These are phyloP conservation scores for Sceloporus tristichus DNA, from an alignment of 2,113 vertebrate species.

Conservation along the genomic window DNA sequence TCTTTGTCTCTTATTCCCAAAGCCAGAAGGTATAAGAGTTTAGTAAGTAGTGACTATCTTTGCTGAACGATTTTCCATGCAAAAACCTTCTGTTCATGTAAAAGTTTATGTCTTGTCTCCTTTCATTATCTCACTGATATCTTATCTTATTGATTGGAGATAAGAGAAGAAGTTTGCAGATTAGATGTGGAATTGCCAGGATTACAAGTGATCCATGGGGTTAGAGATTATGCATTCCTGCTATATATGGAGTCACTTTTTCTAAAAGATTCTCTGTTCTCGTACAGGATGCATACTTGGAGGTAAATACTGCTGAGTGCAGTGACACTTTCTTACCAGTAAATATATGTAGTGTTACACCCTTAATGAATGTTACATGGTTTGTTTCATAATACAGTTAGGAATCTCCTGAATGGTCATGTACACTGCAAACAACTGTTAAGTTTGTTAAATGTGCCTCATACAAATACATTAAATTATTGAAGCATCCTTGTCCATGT, in stretches of 20 bases:
- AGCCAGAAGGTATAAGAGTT: constrained; percentile 36
- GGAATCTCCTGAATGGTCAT: background rate
- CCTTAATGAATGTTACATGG: background rate
- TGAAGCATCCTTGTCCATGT: background rate
- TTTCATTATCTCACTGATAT: background rate
- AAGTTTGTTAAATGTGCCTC: background rate
- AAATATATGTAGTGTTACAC: background rate
- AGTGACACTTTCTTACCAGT: background rate
- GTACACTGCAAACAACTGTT: background rate
- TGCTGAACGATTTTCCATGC: constrained; percentile 30
- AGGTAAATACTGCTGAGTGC: background rate
- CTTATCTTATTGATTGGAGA: background rate
- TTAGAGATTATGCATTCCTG: background rate
- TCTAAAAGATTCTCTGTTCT: background rate
- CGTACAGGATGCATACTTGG: background rate
- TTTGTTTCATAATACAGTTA: background rate
- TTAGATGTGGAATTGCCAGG: background rate
- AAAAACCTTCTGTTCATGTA: background rate
- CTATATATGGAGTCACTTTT: background rate
- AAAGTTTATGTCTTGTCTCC: background rate
- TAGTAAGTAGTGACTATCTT: constrained; percentile 8
- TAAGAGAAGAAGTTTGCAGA: background rate
- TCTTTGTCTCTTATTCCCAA: constrained; percentile 53
- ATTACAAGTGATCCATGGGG: background rate
- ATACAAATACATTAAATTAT: background rate